Conservation (phyloP, 1,140 invertebrate genomes). For the Euglossa dilemma region DNA sequence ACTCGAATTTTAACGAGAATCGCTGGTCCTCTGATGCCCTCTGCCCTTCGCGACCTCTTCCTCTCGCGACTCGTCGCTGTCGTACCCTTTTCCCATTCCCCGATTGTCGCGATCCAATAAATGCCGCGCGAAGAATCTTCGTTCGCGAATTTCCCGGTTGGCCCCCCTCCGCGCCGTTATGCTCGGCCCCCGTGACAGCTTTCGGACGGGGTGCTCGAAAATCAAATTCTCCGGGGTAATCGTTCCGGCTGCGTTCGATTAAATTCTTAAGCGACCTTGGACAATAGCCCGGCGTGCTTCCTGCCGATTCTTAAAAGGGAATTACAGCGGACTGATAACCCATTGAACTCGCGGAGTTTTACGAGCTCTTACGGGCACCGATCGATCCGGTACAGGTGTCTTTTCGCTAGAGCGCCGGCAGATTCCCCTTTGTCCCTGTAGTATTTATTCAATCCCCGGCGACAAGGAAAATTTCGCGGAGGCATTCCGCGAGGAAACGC, state of each 20-base stretch:
- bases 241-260: conserved; percentile 32
- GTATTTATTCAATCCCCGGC: no score
- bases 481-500: no score
- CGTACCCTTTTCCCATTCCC: conserved; percentile 15
- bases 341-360: conserved; percentile 7
- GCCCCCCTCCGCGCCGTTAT: background rate
- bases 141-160: conserved; percentile 46
- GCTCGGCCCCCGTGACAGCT: background rate
- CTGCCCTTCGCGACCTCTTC: conserved; percentile 40
- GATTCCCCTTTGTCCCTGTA: background rate
- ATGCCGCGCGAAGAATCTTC: conserved; percentile 60
- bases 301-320: background rate
- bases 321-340: conserved; percentile 12
- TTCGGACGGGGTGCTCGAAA: conserved; percentile 38
- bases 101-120: conserved; percentile 67
- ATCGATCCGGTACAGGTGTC: background rate
- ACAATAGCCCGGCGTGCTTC: background rate
- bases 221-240: conserved; percentile 45
- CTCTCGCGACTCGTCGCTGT: conserved; percentile 14
- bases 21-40: conserved; percentile 52
- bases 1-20: conserved; percentile 69
- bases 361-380: background rate
- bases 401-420: background rate
- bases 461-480: no score
- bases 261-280: conserved; percentile 57